Evolutionary conservation across 2,113 vertebrate genomes (phyloP), one percentile per base, ranked within the genome.

Genomic region (Heterocephalus glaber): DNA sequence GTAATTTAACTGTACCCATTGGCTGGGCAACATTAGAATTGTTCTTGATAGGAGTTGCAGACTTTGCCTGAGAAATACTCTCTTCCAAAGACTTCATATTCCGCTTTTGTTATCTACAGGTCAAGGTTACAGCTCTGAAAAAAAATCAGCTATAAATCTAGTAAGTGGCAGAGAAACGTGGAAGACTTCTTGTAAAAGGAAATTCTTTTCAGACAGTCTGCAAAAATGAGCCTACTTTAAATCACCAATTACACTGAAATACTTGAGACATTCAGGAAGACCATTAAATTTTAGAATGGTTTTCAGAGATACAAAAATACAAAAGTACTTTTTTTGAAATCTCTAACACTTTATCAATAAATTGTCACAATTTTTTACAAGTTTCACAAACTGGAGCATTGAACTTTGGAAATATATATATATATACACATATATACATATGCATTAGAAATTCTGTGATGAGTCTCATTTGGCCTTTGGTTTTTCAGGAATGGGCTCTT

Each of bases 121-220:
- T 93, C 89, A 96, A 80, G 44, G 93, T 80, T 88, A 94, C 79
- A 95, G 82, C 82, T 79, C 52, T 89, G 89, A 80, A 97, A 84
- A 76, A 90, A 92, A 77, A 33, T 93, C 79, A 94, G 79, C 92
- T 81, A n/a, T 47, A 94, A 95, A 94, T 94, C 79, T 92, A 96
- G n/a, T 88, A 90, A 93, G 56, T 63, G 7, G 86, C 83, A 85
- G 86, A 96, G 77, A 97, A 87, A 74, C 54, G 85, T 89, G 72
- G 86, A 80, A 14, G 35, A 19, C 38, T 94, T 89, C 41, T 68
- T 88, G 47, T 35, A 93, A 96, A 96, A 96, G 30, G 44, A 76
- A 92, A 70, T 65, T 87, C 89, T 95, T 89, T 82, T 84, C 47
- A 93, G 56, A 89, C 12, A 86, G 38, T 44, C 74, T 47, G 80